phyloP scores from a whole-genome alignment of 2,113 vertebrate genomes.

The Rafetus swinhoei region DNA sequence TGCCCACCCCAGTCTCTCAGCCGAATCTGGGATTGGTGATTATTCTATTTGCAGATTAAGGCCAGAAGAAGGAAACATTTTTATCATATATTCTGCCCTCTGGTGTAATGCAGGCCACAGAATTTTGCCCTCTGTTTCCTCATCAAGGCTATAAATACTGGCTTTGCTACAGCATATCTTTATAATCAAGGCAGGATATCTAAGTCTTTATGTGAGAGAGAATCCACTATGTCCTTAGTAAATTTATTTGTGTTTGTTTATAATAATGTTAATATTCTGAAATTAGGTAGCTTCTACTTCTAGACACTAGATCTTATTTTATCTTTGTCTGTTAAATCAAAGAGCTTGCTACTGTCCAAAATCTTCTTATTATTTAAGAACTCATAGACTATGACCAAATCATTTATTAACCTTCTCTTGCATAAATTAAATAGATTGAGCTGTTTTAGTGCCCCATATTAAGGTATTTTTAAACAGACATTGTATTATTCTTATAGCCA shows the following conservation, averaged over 20 bases:
- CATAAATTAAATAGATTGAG: not conserved
- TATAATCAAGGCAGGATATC: not conserved
- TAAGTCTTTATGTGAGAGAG: not conserved
- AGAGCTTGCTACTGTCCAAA: not conserved
- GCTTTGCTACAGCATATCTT: not conserved
- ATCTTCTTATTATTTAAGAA: not conserved
- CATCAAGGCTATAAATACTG: not conserved
- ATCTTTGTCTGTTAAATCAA: not conserved
- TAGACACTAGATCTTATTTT: not conserved
- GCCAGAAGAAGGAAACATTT: accelerated
- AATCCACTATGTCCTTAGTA: not conserved
- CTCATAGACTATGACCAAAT: not conserved
- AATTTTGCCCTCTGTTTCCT: not conserved
- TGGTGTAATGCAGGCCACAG: not conserved
- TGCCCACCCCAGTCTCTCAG: accelerated
- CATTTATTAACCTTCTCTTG: not conserved
- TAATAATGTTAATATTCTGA: not conserved
- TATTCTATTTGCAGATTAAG: not conserved
- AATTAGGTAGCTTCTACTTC: not conserved
- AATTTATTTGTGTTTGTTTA: not conserved
- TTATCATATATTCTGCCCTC: not conserved
- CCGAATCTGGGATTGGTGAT: not conserved
- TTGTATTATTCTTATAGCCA: not conserved
- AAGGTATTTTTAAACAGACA: not conserved
- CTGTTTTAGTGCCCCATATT: not conserved